phyloP scores from a whole-genome alignment of 2,113 vertebrate species.

The Marmota flaviventris region DNA sequence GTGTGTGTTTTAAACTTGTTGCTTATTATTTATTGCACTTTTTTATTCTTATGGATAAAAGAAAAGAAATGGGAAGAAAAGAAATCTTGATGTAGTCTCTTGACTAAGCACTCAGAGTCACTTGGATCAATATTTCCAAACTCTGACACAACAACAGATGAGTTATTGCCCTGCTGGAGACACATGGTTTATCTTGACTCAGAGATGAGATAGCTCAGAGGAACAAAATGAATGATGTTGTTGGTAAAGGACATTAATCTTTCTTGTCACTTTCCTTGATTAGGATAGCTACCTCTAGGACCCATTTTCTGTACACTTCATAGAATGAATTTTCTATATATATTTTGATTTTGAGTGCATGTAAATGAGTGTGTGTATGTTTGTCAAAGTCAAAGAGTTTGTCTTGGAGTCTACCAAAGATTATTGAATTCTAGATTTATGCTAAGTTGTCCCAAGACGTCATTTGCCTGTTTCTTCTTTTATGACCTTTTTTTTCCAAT shows the following conservation, averaged over 20 bases:
- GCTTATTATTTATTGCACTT: not conserved
- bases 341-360: slow-evolving; percentile 1
- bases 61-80: slow-evolving; percentile 14
- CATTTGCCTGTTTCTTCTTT: slow-evolving; percentile 12
- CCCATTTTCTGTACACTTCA: not conserved
- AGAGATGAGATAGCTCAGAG: slow-evolving; percentile 16
- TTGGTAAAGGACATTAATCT: slow-evolving; percentile 47
- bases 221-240: not conserved
- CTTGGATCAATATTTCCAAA: slow-evolving; percentile 30
- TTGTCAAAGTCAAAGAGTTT: slow-evolving; percentile 44
- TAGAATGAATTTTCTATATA: not conserved
- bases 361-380: not conserved
- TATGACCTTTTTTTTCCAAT: not conserved
- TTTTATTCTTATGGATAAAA: slow-evolving; percentile 15
- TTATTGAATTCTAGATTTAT: slow-evolving; percentile 45
- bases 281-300: not conserved
- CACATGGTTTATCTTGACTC: not conserved
- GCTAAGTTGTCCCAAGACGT: slow-evolving; percentile 33
- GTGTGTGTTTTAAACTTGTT: not conserved
- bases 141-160: not conserved
- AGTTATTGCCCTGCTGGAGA: slow-evolving; percentile 25
- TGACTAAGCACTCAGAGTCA: not conserved
- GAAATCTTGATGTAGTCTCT: not conserved
- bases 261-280: slow-evolving; percentile 46
- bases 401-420: not conserved